phyloP scores from a whole-genome alignment of 2,888 invertebrate species.

The Geotrupes spiniger region DNA sequence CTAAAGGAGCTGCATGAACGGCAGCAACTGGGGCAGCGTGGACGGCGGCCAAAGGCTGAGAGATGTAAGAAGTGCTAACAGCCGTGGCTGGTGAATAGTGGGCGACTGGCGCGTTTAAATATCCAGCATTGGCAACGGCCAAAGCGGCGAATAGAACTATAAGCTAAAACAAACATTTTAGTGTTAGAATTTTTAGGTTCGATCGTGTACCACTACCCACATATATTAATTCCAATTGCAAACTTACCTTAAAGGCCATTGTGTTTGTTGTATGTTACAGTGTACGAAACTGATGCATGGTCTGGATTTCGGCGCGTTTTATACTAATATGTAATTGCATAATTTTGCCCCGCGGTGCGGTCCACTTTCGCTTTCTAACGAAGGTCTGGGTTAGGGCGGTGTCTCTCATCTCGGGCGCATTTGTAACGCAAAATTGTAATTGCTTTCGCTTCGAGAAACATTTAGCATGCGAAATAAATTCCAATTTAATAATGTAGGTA shows the following conservation, averaged over 20 bases:
- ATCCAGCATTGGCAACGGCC: slow-evolving; percentile 61
- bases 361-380: slow-evolving; percentile 46
- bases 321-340: slow-evolving; percentile 35
- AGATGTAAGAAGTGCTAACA: slow-evolving; percentile 34
- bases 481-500: no score
- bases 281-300: slow-evolving; percentile 13
- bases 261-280: slow-evolving; percentile 27
- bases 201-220: background rate
- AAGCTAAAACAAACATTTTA: slow-evolving; percentile 9
- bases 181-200: no score
- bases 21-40: slow-evolving; percentile 33
- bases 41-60: slow-evolving; percentile 34
- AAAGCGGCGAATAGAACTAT: slow-evolving; percentile 57
- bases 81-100: slow-evolving; percentile 38
- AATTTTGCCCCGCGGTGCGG: slow-evolving; percentile 29
- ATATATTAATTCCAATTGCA: no score
- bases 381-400: slow-evolving; percentile 48
- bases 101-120: slow-evolving; percentile 48
- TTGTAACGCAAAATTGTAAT: no score
- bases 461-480: no score
- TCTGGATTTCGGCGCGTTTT: slow-evolving; percentile 29
- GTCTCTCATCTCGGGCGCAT: no score
- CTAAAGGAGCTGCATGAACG: slow-evolving; percentile 35
- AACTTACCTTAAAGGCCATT: slow-evolving; percentile 45
- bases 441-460: no score